A percentile compares a stretch with the other conserved stretches of the same genome.
These are phyloP conservation scores for Macrosteles quadrilineatus DNA, from an alignment of 1,140 invertebrate genomes.

Conservation along the genomic window DNA sequence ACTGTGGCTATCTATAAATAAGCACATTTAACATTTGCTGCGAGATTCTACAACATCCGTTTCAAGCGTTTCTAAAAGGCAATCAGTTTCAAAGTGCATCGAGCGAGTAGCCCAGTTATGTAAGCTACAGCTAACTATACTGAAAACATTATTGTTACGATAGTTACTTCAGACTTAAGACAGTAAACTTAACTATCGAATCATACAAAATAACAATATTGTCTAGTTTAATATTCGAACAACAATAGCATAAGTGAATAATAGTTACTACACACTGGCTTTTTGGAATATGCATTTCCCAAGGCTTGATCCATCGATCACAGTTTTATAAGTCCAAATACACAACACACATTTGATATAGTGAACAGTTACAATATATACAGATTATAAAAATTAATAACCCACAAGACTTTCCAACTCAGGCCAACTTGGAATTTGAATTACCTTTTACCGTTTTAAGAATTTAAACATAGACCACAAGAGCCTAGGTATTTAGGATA, in stretches of 20 bases:
- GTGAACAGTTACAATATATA: too few species aligned
- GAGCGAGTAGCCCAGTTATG: not conserved
- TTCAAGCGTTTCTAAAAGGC: constrained; percentile 11
- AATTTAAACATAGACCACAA: too few species aligned
- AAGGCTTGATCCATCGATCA: constrained; percentile 17
- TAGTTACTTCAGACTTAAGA: not conserved
- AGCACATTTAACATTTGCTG: not conserved
- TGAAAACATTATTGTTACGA: not conserved
- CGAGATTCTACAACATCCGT: not conserved
- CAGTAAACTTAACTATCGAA: not conserved
- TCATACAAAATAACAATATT: constrained; percentile 20
- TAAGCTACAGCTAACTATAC: not conserved
- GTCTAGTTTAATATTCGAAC: not conserved
- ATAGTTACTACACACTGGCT: not conserved
- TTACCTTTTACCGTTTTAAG: too few species aligned
- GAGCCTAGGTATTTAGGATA: too few species aligned
- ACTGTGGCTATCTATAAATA: not conserved
- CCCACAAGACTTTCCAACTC: too few species aligned
- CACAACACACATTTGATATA: not conserved
- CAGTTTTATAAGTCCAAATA: not conserved
- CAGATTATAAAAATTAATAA: too few species aligned
- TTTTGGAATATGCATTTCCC: not conserved
- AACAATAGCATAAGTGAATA: not conserved
- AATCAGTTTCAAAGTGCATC: not conserved
- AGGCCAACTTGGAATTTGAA: too few species aligned